A percentile compares a stretch with the other conserved stretches of the same genome.
Conservation (phyloP, 2,888 invertebrate genomes). For the Diaphora mendica region DNA sequence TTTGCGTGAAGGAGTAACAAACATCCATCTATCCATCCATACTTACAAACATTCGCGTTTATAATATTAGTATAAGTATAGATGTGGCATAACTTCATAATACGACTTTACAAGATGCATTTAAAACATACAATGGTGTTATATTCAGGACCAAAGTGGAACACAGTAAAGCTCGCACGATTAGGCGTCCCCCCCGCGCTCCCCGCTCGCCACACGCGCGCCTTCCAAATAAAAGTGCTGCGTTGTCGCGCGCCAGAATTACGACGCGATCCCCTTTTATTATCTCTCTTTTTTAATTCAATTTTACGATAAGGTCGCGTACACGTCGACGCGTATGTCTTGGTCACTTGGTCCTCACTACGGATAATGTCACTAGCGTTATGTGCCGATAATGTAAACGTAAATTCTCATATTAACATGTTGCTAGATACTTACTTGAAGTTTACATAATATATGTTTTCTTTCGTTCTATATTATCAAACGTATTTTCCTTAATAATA, state of each 20-base stretch:
- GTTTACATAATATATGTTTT: background rate
- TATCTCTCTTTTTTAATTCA: slow-evolving; percentile 84
- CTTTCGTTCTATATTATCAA: background rate
- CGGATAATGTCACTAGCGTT: slow-evolving; percentile 24
- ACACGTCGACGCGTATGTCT: slow-evolving; percentile 57
- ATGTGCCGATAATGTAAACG: slow-evolving; percentile 12
- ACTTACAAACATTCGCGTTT: no score
- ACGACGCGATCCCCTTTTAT: slow-evolving; percentile 83
- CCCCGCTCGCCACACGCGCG: slow-evolving; percentile 75
- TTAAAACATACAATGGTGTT: background rate
- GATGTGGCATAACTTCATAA: background rate
- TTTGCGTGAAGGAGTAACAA: no score
- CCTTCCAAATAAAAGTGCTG: slow-evolving; percentile 82
- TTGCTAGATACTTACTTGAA: background rate
- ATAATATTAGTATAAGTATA: no score
- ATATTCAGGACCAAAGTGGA: slow-evolving; percentile 54
- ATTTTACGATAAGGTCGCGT: slow-evolving; percentile 81
- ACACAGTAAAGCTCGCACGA: slow-evolving; percentile 71
- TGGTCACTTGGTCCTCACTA: slow-evolving; percentile 44
- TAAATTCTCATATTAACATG: slow-evolving; percentile 23
- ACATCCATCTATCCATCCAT: no score
- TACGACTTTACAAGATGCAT: background rate
- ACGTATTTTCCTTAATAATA: background rate
- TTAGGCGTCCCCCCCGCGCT: slow-evolving; percentile 63
- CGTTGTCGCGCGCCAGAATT: slow-evolving; percentile 85